phyloP scores from a whole-genome alignment of 2,888 invertebrate genomes.

The Callosobruchus maculatus region DNA sequence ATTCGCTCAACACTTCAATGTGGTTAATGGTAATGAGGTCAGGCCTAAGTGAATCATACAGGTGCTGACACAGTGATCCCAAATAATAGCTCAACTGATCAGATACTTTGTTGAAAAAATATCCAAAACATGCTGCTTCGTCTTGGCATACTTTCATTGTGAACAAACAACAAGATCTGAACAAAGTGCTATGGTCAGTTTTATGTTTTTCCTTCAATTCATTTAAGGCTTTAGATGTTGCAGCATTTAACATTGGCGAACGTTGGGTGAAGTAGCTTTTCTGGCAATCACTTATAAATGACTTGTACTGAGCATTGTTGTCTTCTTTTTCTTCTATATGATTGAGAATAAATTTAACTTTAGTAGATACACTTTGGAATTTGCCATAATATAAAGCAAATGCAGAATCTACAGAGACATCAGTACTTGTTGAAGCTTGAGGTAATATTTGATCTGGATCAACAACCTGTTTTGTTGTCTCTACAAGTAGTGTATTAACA shows the following conservation, averaged over 20 bases:
- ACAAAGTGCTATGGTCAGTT: conserved; percentile 77
- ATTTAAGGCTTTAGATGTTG: conserved; percentile 65
- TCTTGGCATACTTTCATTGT: conserved; percentile 92
- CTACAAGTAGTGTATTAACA: conserved; percentile 70
- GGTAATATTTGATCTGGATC: conserved; percentile 40
- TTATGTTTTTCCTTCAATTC: conserved; percentile 62
- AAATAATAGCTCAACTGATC: conserved; percentile 54
- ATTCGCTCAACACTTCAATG: conserved; percentile 93
- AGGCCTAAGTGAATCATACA: conserved; percentile 91
- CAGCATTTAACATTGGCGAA: conserved; percentile 61
- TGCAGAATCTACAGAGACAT: conserved; percentile 57
- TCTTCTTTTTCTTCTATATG: conserved; percentile 77
- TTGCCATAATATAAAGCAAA: conserved; percentile 90
- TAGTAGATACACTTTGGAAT: conserved; percentile 88
- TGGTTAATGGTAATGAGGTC: conserved; percentile 95
- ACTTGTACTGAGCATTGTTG: conserved; percentile 70
- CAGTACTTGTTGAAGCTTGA: conserved; percentile 36
- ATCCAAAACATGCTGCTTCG: conserved; percentile 85
- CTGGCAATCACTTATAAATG: conserved; percentile 74
- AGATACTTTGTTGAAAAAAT: conserved; percentile 77
- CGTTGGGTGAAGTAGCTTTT: conserved; percentile 78
- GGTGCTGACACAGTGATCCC: conserved; percentile 74
- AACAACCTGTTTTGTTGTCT: conserved; percentile 73
- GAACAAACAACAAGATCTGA: conserved; percentile 84
- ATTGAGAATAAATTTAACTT: conserved; percentile 75